Evolutionary conservation across 2,797 vertebrate genomes (phyloP).

Genomic region (Heteromormyrus szaboi): DNA sequence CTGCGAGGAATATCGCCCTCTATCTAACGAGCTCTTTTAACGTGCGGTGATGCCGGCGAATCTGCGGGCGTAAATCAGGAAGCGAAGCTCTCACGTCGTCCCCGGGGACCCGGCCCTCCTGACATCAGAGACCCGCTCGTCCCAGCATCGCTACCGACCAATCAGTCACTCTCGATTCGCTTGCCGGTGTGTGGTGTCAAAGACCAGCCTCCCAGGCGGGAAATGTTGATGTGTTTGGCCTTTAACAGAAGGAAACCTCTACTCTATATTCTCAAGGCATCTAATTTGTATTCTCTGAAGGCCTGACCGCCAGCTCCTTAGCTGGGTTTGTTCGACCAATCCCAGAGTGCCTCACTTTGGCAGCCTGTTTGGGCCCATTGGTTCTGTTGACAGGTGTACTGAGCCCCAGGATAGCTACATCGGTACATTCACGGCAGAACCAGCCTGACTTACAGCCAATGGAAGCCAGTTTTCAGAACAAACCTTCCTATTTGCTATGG

Average conservation of each 20-base stretch:
- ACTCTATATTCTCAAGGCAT: background rate
- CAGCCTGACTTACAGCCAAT: background rate
- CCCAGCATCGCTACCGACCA: background rate
- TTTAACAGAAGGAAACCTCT: background rate
- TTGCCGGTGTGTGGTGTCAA: background rate
- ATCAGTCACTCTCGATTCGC: background rate
- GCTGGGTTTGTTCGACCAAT: background rate
- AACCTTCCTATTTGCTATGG: background rate
- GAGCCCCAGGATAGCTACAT: background rate
- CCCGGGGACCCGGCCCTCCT: background rate
- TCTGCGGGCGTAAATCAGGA: background rate
- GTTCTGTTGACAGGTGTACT: background rate
- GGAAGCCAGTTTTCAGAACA: background rate
- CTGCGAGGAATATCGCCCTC: background rate
- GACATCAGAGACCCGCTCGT: background rate
- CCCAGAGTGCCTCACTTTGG: background rate
- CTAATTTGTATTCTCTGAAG: constrained; percentile 8
- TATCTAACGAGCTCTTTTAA: background rate
- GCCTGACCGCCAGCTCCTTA: background rate
- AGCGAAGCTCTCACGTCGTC: background rate
- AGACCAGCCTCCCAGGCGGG: background rate
- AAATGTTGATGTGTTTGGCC: background rate
- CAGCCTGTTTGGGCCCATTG: background rate
- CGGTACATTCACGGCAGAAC: background rate
- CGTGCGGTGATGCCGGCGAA: background rate